Evolutionary conservation across 2,113 vertebrate species (phyloP).

Genomic region (Saimiri boliviensis): DNA sequence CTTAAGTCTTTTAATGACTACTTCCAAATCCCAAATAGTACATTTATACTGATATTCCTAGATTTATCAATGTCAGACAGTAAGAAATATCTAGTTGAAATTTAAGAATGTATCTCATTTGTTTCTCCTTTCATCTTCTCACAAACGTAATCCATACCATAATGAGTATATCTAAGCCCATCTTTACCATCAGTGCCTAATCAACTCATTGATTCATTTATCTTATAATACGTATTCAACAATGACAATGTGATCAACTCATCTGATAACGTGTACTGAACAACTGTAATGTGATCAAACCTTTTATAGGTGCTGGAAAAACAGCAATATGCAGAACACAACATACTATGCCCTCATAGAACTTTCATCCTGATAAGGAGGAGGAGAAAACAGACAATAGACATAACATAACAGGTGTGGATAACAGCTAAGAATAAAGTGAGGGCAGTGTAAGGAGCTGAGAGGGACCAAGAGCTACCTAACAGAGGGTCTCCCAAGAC

Average conservation of each 20-base stretch:
- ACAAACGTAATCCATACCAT: background rate
- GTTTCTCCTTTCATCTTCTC: background rate
- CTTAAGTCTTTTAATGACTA: background rate
- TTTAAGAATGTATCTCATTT: background rate
- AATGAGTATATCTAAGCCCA: background rate
- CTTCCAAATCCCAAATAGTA: background rate
- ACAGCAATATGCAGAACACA: background rate
- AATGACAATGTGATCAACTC: background rate
- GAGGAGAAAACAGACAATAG: background rate
- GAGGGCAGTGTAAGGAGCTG: background rate
- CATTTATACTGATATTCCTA: background rate
- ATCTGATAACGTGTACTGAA: background rate
- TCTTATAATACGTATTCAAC: background rate
- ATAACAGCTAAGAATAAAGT: background rate
- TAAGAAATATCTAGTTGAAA: background rate
- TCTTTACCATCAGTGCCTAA: background rate
- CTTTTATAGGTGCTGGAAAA: background rate
- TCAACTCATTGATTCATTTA: background rate
- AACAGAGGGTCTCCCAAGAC: background rate
- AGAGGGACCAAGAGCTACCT: background rate
- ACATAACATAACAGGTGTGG: background rate
- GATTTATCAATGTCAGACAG: background rate
- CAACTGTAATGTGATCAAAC: background rate
- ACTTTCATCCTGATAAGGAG: background rate
- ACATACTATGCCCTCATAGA: background rate